A percentile compares a stretch with the other conserved stretches of the same genome.
phyloP scores from a whole-genome alignment of 2,888 invertebrate species.

The Hypomecis atomaria region DNA sequence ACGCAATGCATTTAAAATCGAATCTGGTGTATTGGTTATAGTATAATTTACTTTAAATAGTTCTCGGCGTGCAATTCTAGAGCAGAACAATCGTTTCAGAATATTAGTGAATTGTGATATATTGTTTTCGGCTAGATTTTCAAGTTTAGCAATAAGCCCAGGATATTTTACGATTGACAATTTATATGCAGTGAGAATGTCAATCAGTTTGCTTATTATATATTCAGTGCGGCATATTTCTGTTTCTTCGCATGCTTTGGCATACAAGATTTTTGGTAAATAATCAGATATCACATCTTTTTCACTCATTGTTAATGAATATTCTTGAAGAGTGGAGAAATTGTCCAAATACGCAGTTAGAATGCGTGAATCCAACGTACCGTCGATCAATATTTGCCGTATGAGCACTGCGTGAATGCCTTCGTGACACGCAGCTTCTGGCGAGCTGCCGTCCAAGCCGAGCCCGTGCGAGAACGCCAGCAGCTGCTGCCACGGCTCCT shows the following conservation, averaged over 20 bases:
- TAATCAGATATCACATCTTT: constrained; percentile 44
- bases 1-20: constrained; percentile 63
- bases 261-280: constrained; percentile 47
- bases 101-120: constrained; percentile 40
- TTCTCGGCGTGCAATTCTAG: constrained; percentile 55
- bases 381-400: constrained; percentile 51
- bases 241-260: constrained; percentile 39
- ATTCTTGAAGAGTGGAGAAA: constrained; percentile 58
- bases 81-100: constrained; percentile 51
- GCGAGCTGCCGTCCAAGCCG: constrained; percentile 59
- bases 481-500: constrained; percentile 57
- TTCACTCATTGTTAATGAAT: constrained; percentile 54
- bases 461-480: constrained; percentile 58
- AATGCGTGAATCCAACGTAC: constrained; percentile 41
- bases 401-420: constrained; percentile 66
- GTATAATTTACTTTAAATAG: constrained; percentile 55
- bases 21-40: constrained; percentile 52
- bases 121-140: constrained; percentile 46
- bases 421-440: constrained; percentile 58
- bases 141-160: constrained; percentile 47
- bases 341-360: constrained; percentile 51
- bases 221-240: constrained; percentile 30
- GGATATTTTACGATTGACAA: constrained; percentile 44
- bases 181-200: constrained; percentile 51
- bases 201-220: constrained; percentile 47